Base-by-base conservation (phyloP, 2,113 vertebrate species). In the Todiramphus saurophagus region DNA sequence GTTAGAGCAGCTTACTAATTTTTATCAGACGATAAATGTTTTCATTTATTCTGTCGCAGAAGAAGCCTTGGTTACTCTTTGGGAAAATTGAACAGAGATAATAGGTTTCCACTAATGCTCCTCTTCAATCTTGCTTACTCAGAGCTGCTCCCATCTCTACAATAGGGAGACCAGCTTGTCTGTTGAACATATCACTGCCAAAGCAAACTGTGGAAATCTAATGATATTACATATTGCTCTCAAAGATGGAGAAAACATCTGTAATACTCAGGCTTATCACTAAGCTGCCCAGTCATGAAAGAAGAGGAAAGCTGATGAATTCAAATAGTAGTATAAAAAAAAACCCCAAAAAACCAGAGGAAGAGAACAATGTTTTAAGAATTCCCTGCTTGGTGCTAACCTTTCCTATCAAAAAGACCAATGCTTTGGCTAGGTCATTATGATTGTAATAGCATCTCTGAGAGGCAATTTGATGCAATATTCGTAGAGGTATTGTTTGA, bases 71-170 rank as follows among this genome's bases (percentile, higher is more conserved):
- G 75, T 91, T 90, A 67, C 82, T 96, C 81, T 91, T 91, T 87
- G 86, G 86, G 83, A 94, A 94, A 94, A 92, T 6, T 83, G 95
- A 92, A 27, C 89, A 72, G 80, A 92, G 93, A 81, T 96, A 94
- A 96, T 89, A 43, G 91, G 68, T 83, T 95, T 78, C 60, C 4
- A 15, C 86, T 96, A 94, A 95, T 89, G 83, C 23, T 83, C 17
- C 83, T 94, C 80, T 90, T 97, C 93, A 94, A 59, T 95, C 91
- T 94, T 94, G 91, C 93, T 96, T 97, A 79, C 74, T 87, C 81
- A 44, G 87, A 87, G 82, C 70, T 2, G 1, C 69, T 64, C 81
- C 81, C 11, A 8, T 68, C 78, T 76, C 87, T 73, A 46, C 60
- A 58, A 83, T 2, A 6, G 55, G 55, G 63, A 90, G 53, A 73